These are phyloP conservation scores for Tricholaema leucomelas DNA, from an alignment of 2,113 vertebrate species.

Conservation along the genomic window DNA sequence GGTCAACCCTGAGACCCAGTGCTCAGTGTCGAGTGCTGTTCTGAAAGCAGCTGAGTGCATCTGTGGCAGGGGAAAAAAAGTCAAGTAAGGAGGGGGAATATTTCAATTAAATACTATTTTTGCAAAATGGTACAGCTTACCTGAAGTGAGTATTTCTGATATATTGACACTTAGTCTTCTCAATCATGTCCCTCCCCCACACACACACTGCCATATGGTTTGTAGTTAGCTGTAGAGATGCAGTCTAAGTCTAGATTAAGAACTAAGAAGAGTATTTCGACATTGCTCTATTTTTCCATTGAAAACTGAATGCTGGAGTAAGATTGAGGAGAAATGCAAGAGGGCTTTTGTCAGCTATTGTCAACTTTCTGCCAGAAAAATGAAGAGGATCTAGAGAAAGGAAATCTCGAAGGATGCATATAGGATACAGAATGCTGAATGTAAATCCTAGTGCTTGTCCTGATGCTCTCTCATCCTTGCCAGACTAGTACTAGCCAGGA, in stretches of 20 bases:
- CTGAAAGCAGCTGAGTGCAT: neutral
- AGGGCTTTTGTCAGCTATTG: neutral
- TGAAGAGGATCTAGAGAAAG: neutral
- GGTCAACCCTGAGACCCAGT: neutral
- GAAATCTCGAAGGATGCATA: neutral
- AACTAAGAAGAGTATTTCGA: neutral
- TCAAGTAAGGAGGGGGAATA: neutral
- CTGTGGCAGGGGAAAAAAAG: neutral
- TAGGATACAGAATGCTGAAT: neutral
- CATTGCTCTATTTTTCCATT: neutral
- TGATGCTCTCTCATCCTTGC: neutral
- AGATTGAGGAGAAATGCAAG: neutral
- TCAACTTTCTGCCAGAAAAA: neutral
- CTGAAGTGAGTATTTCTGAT: neutral
- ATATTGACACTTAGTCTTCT: neutral
- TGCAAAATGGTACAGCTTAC: neutral
- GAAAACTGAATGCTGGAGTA: neutral
- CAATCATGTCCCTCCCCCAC: neutral
- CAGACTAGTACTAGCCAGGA: neutral
- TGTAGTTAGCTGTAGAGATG: neutral
- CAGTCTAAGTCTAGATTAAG: neutral
- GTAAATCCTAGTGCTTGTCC: neutral
- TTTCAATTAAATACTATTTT: neutral
- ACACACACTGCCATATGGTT: rapidly evolving
- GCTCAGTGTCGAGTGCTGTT: rapidly evolving